Conservation (phyloP, 1,140 invertebrate species). For the Tetramorium simillimum region DNA sequence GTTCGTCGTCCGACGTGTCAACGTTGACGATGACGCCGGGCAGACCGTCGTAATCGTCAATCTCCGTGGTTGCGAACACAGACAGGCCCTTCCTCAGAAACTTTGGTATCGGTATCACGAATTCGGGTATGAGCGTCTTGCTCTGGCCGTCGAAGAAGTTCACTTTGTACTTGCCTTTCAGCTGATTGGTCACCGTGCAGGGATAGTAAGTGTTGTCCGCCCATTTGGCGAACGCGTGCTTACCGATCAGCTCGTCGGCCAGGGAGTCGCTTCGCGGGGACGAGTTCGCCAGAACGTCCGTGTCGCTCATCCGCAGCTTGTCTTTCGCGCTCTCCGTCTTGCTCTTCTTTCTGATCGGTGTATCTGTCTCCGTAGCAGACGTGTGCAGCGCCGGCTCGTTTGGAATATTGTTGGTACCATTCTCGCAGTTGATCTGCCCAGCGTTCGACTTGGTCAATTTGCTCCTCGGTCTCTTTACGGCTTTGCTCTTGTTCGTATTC, state of each 20-base stretch:
- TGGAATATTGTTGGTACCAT: background rate
- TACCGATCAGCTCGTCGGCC: conserved; percentile 80
- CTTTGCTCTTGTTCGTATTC: conserved; percentile 56
- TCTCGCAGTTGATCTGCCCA: conserved; percentile 14
- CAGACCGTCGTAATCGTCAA: conserved; percentile 76
- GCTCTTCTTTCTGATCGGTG: conserved; percentile 47
- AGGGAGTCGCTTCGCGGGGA: background rate
- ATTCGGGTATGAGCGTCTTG: conserved; percentile 87
- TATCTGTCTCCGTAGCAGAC: background rate
- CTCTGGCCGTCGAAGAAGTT: conserved; percentile 87
- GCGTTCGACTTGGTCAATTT: conserved; percentile 23
- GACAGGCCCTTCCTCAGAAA: conserved; percentile 76
- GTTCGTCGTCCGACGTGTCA: conserved; percentile 25
- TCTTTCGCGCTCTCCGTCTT: conserved; percentile 40
- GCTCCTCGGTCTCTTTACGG: conserved; percentile 52
- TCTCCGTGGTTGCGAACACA: conserved; percentile 76
- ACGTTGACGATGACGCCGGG: conserved; percentile 77
- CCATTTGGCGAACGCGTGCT: conserved; percentile 88
- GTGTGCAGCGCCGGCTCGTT: background rate
- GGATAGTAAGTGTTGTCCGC: conserved; percentile 88
- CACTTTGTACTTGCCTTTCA: conserved; percentile 87
- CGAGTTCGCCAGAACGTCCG: background rate
- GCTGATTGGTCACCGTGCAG: conserved; percentile 85
- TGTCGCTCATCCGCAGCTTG: background rate
- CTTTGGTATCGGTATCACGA: conserved; percentile 84